Evolutionary conservation across 2,113 vertebrate genomes (phyloP), one percentile per base, ranked within the genome.

Genomic region (Alethe castanea): DNA sequence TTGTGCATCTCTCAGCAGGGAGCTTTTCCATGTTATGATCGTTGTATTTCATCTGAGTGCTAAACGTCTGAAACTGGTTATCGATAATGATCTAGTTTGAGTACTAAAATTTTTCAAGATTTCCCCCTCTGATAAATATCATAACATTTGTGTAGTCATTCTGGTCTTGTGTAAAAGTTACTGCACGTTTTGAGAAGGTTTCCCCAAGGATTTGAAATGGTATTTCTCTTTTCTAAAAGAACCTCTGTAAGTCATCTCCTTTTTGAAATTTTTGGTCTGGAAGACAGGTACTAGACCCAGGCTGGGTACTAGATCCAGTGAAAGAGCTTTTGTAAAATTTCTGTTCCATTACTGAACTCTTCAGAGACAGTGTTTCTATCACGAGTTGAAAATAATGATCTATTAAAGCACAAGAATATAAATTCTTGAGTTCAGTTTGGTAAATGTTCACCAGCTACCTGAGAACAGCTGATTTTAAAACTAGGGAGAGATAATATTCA

Each of bases 41-140:
- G 22, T 73, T 79, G 19, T 53, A 80, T 92, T 80, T 94, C 47
- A 83, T 52, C 42, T 65, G 59, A 45, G 20, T 79, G 42, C 60
- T 91, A 84, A 93, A 73, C 45, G 53, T 31, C 40, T 48, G 36
- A 61, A 90, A 86, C 25, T 83, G 59, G 50, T 72, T 94, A 61
- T 77, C 1, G 28, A 90, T 76, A 91, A 77, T 67, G 40, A 86
- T 35, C 40, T 47, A 25, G 28, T 44, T 13, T 44, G 66, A 36
- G 29, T 33, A 35, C 28, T 71, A 67, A 78, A 90, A 76, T 56
- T 60, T 56, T 67, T 74, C 82, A 61, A 61, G 54, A 38, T 48
- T 70, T 70, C 13, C 12, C 19, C 6, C 9, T 73, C 48, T 61
- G 50, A 92, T 53, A 86, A 91, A 80, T 53, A 80, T 35, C 26